A percentile compares a stretch with the other conserved stretches of the same genome.
These are phyloP conservation scores for Helarctos malayanus DNA, from an alignment of 2,797 vertebrate species.

Conservation along the genomic window DNA sequence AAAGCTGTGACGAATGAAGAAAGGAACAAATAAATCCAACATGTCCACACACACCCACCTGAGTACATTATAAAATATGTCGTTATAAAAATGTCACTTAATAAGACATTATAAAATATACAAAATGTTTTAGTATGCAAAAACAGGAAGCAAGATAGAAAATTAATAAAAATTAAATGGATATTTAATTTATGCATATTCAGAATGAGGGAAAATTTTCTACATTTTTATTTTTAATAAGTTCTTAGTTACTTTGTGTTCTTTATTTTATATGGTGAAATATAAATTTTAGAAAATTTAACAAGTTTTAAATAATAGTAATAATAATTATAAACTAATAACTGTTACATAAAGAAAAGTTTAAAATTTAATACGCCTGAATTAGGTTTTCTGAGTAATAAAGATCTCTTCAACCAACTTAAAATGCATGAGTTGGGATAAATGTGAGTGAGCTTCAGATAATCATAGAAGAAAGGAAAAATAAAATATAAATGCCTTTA, in stretches of 20 bases:
- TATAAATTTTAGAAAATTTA: background rate
- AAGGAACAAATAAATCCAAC: background rate
- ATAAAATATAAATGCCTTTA: background rate
- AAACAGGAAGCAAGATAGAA: background rate
- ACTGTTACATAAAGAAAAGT: background rate
- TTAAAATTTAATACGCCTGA: background rate
- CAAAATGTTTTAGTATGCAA: background rate
- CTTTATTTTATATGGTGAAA: background rate
- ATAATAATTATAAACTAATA: background rate
- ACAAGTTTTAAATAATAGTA: background rate
- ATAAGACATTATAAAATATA: background rate
- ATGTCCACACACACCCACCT: background rate
- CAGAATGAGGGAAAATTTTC: background rate
- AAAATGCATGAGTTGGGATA: background rate
- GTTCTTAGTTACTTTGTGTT: background rate
- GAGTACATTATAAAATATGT: background rate
- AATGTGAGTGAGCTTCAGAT: background rate
- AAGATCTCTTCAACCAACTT: background rate
- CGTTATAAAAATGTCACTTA: background rate
- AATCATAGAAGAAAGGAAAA: background rate
- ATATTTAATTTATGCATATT: conserved; percentile 1
- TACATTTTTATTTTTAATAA: conserved; percentile 43
- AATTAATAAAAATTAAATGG: conserved; percentile 33
- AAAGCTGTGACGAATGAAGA: background rate
- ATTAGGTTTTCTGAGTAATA: background rate